Evolutionary conservation across 2,113 vertebrate genomes (phyloP), one percentile per base, ranked within the genome.

Genomic region (Anolis sagrei): DNA sequence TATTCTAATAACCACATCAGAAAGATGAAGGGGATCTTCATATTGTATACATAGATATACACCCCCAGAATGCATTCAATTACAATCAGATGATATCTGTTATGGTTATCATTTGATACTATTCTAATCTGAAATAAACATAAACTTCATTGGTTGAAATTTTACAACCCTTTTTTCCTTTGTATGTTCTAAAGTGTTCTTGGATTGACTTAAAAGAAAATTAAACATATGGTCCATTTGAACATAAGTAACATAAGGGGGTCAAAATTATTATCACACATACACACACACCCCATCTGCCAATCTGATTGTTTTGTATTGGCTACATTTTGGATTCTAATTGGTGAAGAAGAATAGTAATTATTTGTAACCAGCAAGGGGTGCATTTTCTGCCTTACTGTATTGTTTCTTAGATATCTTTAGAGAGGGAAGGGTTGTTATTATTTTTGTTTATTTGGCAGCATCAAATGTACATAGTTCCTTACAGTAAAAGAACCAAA

Each of bases 151-250:
- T 89, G 89, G 92, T 87, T 85, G 81, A 66, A 92, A 89, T 86
- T 94, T 95, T 95, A 95, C 54, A 89, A 90, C 73, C 85, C 93
- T 81, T 88, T 94, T 87, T 84, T 84, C 27, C 1, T 34, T 49
- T 93, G 86, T 90, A 11, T 92, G 62, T 87, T 93, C 85, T 90
- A 89, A 95, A 95, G 95, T 94, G 81, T 92, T 94, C 85, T 95
- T 96, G 95, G 95, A 96, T 89, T 81, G 44, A 91, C 86, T 95
- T 97, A 62, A 96, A 96, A 95, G 92, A 89, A 86, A 93, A 89
- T 86, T 91, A 91, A 94, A 88, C 94, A 95, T 95, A 92, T 95
- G 95, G 92, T 91, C 87, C 92, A 91, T 84, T 88, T 79, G 91
- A 94, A 92, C 92, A 93, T 92, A 95, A 16, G 90, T 82, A 86